Conservation (phyloP, 2,888 invertebrate genomes). For the Parapristionchus giblindavisi region DNA sequence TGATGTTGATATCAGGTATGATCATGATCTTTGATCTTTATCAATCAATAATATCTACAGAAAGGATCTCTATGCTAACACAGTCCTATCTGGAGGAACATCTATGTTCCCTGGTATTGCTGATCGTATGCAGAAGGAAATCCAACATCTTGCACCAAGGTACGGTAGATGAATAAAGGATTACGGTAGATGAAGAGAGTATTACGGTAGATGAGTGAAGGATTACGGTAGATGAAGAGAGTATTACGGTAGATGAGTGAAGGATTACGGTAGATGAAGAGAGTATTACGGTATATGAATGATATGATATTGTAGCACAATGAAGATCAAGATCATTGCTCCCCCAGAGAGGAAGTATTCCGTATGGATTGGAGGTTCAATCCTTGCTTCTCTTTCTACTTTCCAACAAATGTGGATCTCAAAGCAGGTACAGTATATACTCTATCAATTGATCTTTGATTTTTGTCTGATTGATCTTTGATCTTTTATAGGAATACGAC, state of each 20-base stretch:
- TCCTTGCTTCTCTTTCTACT: constrained; percentile 88
- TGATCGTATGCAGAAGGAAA: constrained; percentile 95
- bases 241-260: no score
- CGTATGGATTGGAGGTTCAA: constrained; percentile 97
- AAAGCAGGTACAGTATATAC: no score
- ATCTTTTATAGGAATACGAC: constrained; percentile 94
- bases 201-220: background rate
- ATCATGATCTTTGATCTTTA: constrained; percentile 73
- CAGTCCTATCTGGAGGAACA: constrained; percentile 69
- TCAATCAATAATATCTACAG: constrained; percentile 72
- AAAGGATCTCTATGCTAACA: constrained; percentile 85
- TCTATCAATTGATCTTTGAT: no score
- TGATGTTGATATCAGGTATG: constrained; percentile 82
- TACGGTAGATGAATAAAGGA: constrained; percentile 28
- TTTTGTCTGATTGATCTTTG: no score
- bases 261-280: no score
- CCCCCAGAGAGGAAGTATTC: constrained; percentile 92
- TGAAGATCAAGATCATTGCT: constrained; percentile 75
- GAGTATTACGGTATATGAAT: no score
- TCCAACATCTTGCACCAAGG: constrained; percentile 64
- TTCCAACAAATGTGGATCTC: constrained; percentile 88
- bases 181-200: background rate
- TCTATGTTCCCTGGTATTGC: constrained; percentile 97
- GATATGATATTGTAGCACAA: constrained; percentile 70
- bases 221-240: background rate